A percentile compares a stretch with the other conserved stretches of the same genome.
phyloP scores from a whole-genome alignment of 2,797 vertebrate genomes.

The Xiphorhynchus erythropygius region DNA sequence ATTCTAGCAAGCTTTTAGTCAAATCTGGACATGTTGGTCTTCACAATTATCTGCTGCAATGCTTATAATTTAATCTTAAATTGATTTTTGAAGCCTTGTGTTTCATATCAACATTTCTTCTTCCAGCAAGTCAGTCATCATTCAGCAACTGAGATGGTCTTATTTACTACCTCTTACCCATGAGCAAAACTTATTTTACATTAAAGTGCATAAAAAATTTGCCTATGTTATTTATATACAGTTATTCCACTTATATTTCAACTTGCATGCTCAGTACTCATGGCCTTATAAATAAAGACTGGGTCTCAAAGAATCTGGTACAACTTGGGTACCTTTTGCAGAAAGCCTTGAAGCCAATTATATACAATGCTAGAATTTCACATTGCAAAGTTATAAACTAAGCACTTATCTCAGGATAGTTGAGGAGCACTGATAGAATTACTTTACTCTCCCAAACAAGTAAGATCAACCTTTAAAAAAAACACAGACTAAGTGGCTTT shows the following conservation, averaged over 20 bases:
- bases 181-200: background rate
- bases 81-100: slow-evolving; percentile 1
- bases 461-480: background rate
- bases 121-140: background rate
- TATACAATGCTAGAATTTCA: background rate
- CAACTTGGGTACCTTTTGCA: background rate
- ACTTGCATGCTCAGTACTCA: background rate
- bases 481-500: slow-evolving; percentile 10
- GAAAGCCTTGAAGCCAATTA: background rate
- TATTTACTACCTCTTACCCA: background rate
- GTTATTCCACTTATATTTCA: slow-evolving; percentile 5
- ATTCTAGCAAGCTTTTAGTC: slow-evolving; percentile 34
- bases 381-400: background rate
- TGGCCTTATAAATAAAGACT: background rate
- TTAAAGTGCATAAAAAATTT: slow-evolving; percentile 43
- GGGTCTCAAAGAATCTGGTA: background rate
- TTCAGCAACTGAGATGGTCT: background rate
- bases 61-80: background rate
- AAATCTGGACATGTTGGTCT: slow-evolving; percentile 46
- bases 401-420: background rate
- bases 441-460: slow-evolving; percentile 10
- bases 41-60: slow-evolving; percentile 37
- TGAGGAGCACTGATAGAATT: background rate
- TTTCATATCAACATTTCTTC: background rate
- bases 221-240: background rate